These are phyloP conservation scores for Halesus radiatus DNA, from an alignment of 1,140 invertebrate genomes.

Conservation along the genomic window DNA sequence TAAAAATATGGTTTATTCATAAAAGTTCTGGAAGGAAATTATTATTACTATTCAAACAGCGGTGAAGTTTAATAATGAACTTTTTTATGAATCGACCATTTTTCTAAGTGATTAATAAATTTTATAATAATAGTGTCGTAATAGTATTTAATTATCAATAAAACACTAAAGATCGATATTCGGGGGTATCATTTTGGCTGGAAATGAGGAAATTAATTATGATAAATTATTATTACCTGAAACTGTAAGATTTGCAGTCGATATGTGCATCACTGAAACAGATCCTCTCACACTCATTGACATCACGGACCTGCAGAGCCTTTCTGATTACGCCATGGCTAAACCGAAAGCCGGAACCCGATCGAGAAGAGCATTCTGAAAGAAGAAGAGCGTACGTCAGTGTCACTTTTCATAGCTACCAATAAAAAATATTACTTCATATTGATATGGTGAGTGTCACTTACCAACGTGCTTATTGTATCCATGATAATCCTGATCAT, in stretches of 20 bases:
- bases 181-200: neutral
- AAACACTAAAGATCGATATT: too few relatives aligned
- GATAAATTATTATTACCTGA: constrained; percentile 71
- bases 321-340: constrained; percentile 75
- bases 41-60: too few relatives aligned
- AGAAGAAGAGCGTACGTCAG: constrained; percentile 1
- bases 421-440: too few relatives aligned
- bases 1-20: too few relatives aligned
- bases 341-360: constrained; percentile 80
- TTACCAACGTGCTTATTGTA: constrained; percentile 15
- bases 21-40: too few relatives aligned
- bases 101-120: too few relatives aligned
- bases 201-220: neutral
- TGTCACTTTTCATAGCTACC: too few relatives aligned
- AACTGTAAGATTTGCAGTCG: constrained; percentile 82
- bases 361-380: constrained; percentile 81
- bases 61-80: too few relatives aligned
- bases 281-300: constrained; percentile 81
- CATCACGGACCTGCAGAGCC: constrained; percentile 74
- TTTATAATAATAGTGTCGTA: too few relatives aligned
- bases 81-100: too few relatives aligned
- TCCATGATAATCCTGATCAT: neutral
- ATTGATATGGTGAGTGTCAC: neutral
- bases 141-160: too few relatives aligned
- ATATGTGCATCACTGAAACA: constrained; percentile 81